These are phyloP conservation scores for Halcyon malimbica DNA, from an alignment of 2,113 vertebrate genomes.

Conservation along the genomic window DNA sequence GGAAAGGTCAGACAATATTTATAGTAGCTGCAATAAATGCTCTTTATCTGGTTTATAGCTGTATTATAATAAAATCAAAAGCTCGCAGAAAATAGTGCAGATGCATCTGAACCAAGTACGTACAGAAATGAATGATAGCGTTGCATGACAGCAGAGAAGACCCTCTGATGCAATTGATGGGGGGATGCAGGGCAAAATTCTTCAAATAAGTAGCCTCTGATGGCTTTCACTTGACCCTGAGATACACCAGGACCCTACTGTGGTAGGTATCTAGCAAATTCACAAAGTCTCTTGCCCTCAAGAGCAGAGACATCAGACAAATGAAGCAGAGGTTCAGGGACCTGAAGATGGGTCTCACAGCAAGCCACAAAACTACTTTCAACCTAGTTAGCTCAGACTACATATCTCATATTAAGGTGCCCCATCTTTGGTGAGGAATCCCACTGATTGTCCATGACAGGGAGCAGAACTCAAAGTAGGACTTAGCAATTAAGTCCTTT, in stretches of 20 bases:
- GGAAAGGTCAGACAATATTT: conserved; percentile 51
- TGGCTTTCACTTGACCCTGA: background rate
- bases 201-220: background rate
- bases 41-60: conserved; percentile 45
- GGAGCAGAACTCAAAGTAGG: background rate
- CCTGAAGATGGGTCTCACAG: background rate
- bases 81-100: background rate
- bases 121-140: background rate
- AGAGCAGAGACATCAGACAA: background rate
- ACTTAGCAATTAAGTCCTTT: background rate
- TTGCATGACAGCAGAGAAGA: background rate
- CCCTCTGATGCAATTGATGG: background rate
- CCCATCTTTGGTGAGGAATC: background rate
- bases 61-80: conserved; percentile 35
- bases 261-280: background rate
- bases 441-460: rapidly evolving
- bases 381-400: background rate
- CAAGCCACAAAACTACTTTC: background rate
- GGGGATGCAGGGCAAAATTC: background rate
- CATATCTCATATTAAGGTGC: background rate
- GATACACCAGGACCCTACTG: rapidly evolving
- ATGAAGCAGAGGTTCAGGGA: background rate
- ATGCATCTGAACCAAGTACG: background rate
- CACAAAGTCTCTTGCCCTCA: background rate
- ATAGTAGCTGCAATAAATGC: conserved; percentile 18